Evolutionary conservation across 2,113 vertebrate genomes (phyloP).

Genomic region (Leptobrachium ailaonicum): DNA sequence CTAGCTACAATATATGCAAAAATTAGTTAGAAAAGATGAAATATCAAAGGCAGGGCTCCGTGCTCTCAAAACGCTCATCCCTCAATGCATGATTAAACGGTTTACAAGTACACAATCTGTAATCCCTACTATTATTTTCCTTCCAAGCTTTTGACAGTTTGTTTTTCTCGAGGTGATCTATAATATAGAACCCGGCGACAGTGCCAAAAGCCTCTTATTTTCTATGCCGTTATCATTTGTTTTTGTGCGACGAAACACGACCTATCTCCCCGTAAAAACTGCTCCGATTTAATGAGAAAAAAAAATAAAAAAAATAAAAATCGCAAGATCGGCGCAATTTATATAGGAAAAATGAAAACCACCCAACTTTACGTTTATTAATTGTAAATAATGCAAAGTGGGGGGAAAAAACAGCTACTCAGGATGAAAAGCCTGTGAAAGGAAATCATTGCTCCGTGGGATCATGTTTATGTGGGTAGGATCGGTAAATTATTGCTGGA

Average conservation of each 20-base stretch:
- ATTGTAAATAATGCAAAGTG: constrained; percentile 13
- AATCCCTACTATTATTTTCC: constrained; percentile 21
- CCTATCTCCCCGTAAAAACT: background rate
- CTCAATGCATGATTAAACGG: constrained; percentile 26
- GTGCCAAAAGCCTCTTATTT: constrained; percentile 9
- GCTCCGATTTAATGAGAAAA: constrained; percentile 18
- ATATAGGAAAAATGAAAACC: background rate
- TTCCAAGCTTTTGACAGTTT: constrained; percentile 6
- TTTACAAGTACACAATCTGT: constrained; percentile 30
- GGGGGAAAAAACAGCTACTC: background rate
- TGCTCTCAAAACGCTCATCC: constrained; percentile 19
- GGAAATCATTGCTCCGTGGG: background rate
- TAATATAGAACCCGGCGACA: background rate
- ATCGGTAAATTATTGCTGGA: background rate
- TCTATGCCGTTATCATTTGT: background rate
- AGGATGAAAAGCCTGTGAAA: background rate
- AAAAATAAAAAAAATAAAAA: constrained; percentile 1
- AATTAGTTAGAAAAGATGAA: background rate
- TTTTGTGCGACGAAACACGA: background rate
- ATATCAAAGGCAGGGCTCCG: constrained; percentile 20
- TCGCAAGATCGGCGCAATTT: background rate
- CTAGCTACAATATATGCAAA: too few species aligned
- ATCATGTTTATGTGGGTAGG: background rate
- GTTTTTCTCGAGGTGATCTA: constrained; percentile 2
- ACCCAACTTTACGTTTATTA: background rate